Conservation (phyloP, 2,888 invertebrate genomes). For the Melipona bicolor region DNA sequence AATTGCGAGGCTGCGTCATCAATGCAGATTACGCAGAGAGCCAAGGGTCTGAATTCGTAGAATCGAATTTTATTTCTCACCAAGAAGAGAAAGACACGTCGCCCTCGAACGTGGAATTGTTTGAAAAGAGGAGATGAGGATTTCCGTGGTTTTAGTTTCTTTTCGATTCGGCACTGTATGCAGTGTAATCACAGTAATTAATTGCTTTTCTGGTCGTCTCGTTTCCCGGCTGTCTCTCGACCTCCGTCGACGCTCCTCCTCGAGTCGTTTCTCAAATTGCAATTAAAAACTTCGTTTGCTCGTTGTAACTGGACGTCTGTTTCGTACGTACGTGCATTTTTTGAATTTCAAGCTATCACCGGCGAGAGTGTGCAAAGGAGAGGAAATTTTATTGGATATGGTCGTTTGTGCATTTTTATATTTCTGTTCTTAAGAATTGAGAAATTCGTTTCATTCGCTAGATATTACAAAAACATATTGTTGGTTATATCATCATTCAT, state of each 20-base stretch:
- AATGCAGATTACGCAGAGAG: too few species aligned
- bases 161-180: constrained; percentile 31
- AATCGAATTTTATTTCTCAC: background rate
- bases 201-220: constrained; percentile 20
- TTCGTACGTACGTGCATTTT: background rate
- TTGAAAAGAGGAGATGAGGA: constrained; percentile 32
- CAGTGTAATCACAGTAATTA: constrained; percentile 52
- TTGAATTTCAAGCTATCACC: background rate
- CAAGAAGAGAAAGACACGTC: background rate
- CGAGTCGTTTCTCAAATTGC: constrained; percentile 18
- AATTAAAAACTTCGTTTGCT: constrained; percentile 35
- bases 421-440: too few species aligned
- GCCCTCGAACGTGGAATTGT: constrained; percentile 11
- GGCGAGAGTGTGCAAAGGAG: background rate
- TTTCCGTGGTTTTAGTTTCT: constrained; percentile 17
- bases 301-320: constrained; percentile 9
- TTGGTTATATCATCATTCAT: too few species aligned
- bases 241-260: background rate
- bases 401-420: too few species aligned
- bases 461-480: too few species aligned
- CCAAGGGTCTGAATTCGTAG: too few species aligned
- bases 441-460: too few species aligned
- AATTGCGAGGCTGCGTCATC: too few species aligned
- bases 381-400: background rate
- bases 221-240: background rate